phyloP scores from a whole-genome alignment of 2,888 invertebrate species.

The Pinctada fucata region DNA sequence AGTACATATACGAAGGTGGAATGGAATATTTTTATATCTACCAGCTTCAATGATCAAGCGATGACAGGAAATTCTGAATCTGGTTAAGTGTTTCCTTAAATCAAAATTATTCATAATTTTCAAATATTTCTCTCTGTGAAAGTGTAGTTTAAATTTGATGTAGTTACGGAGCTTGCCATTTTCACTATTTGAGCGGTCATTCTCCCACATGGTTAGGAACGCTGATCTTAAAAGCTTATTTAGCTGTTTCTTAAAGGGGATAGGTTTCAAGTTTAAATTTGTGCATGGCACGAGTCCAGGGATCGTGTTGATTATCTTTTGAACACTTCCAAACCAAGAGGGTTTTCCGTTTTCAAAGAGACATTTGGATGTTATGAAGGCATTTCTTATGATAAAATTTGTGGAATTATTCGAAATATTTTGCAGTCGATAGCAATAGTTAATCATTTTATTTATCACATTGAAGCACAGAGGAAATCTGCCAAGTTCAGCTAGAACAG shows the following conservation, averaged over 20 bases:
- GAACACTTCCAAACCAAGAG: background rate
- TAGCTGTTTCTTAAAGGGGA: background rate
- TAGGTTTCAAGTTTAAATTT: background rate
- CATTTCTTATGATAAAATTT: background rate
- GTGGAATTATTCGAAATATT: background rate
- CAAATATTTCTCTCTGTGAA: background rate
- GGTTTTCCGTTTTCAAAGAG: background rate
- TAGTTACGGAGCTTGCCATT: background rate
- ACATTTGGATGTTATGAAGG: background rate
- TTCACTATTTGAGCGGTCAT: background rate
- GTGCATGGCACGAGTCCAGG: background rate
- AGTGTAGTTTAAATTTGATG: background rate
- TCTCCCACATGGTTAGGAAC: background rate
- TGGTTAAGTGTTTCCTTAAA: background rate
- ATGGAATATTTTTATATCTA: background rate
- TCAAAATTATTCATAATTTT: background rate
- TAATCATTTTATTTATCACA: background rate
- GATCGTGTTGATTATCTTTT: background rate
- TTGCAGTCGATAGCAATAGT: background rate
- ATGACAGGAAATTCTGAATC: background rate
- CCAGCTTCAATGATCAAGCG: background rate
- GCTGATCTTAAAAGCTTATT: background rate
- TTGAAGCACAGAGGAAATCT: constrained; percentile 1
- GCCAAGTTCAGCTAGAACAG: background rate
- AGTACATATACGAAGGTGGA: constrained; percentile 1